Conservation (phyloP, 2,888 invertebrate species). For the Urechis unicinctus region DNA sequence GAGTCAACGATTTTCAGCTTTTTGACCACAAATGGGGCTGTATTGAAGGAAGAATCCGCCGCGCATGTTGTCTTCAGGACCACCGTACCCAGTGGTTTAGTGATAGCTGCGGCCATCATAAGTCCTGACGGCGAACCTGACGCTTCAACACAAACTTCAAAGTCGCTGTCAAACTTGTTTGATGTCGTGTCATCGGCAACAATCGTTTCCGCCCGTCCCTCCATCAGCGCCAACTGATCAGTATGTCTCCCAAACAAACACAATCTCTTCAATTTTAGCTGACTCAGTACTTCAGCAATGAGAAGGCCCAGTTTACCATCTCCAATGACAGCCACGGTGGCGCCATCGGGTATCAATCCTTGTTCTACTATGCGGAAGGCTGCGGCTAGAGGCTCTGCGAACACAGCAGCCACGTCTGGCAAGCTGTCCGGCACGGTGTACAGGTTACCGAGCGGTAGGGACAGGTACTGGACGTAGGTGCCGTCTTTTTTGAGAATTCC, state of each 20-base stretch:
- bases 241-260: slow-evolving; percentile 11
- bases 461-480: slow-evolving; percentile 14
- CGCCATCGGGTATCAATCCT: slow-evolving; percentile 1
- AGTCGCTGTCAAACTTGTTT: slow-evolving; percentile 1
- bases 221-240: slow-evolving; percentile 7
- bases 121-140: slow-evolving; percentile 12
- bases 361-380: slow-evolving; percentile 20
- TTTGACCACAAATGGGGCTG: slow-evolving; percentile 17
- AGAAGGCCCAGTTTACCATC: slow-evolving; percentile 21
- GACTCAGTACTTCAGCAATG: slow-evolving; percentile 10
- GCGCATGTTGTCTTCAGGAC: slow-evolving; percentile 21
- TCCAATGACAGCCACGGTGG: slow-evolving; percentile 16
- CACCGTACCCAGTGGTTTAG: slow-evolving; percentile 16
- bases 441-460: slow-evolving; percentile 15
- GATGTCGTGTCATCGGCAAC: background rate
- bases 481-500: slow-evolving; percentile 20
- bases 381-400: slow-evolving; percentile 22
- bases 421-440: slow-evolving; percentile 11
- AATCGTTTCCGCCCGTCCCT: background rate
- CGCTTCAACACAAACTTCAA: slow-evolving; percentile 17
- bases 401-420: slow-evolving; percentile 13
- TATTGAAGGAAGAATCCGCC: slow-evolving; percentile 9
- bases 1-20: slow-evolving; percentile 16
- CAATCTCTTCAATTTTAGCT: background rate
- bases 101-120: slow-evolving; percentile 9